Evolutionary conservation across 2,888 invertebrate genomes (phyloP).

Genomic region (Acanthosepion pharaonis): DNA sequence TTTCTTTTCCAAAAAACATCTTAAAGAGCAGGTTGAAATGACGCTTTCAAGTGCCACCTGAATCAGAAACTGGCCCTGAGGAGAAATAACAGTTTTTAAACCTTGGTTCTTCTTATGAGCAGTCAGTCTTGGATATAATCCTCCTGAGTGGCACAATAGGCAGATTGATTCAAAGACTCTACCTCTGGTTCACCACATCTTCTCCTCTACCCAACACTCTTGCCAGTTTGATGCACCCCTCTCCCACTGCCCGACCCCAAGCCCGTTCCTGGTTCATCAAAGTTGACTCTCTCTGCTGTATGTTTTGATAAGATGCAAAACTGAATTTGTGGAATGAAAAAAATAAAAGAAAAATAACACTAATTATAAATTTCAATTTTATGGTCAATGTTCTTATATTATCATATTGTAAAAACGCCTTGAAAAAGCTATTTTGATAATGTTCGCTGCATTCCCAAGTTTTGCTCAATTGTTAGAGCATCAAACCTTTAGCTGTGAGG

Average conservation of each 20-base stretch:
- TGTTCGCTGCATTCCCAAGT: neutral
- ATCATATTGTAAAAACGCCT: neutral
- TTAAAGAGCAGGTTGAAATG: too few relatives aligned
- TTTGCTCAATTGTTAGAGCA: neutral
- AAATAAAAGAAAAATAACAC: neutral
- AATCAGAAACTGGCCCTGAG: too few relatives aligned
- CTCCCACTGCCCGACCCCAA: neutral
- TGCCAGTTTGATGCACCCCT: neutral
- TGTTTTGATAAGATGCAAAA: neutral
- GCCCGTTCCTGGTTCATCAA: neutral
- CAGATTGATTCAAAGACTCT: neutral
- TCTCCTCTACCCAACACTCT: neutral
- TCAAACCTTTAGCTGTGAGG: neutral
- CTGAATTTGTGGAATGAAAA: neutral
- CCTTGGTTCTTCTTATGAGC: too few relatives aligned
- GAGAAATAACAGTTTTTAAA: too few relatives aligned
- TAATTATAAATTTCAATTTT: neutral
- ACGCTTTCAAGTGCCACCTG: too few relatives aligned
- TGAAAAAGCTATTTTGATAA: slow-evolving; percentile 15
- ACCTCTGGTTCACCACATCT: neutral
- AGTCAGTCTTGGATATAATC: too few relatives aligned
- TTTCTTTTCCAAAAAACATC: too few relatives aligned
- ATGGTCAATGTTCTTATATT: neutral
- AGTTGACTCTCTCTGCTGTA: neutral
- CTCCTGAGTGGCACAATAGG: too few relatives aligned